These are phyloP conservation scores for Oncorhynchus nerka DNA, from an alignment of 2,113 vertebrate species.

Conservation along the genomic window DNA sequence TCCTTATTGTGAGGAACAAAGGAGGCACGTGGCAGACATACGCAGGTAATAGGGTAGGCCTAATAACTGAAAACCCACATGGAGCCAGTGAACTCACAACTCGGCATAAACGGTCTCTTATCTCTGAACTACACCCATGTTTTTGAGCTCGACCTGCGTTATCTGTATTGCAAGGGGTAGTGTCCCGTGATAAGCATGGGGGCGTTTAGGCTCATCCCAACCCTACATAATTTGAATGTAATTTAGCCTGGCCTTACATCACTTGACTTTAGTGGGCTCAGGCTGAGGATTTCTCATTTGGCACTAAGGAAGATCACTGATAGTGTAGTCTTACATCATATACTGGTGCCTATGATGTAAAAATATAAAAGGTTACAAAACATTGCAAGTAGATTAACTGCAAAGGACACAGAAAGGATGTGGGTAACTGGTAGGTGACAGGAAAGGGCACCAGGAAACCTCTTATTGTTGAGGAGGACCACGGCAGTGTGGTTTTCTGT, in stretches of 20 bases:
- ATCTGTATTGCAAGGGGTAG: conserved; percentile 56
- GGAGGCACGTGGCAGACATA: background rate
- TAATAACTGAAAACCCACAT: conserved; percentile 25
- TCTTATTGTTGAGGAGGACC: conserved; percentile 31
- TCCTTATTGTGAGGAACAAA: background rate
- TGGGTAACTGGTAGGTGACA: conserved; percentile 26
- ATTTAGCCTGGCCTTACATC: background rate
- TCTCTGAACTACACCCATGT: conserved; percentile 53
- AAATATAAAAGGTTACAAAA: background rate
- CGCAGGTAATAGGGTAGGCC: background rate
- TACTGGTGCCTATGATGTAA: background rate
- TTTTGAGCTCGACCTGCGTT: conserved; percentile 48
- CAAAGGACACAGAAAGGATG: conserved; percentile 7
- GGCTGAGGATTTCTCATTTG: background rate
- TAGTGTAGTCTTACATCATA: background rate
- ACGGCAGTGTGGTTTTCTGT: conserved; percentile 63
- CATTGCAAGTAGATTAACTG: background rate
- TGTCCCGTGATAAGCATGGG: conserved; percentile 53
- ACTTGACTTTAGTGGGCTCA: background rate
- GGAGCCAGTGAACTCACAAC: conserved; percentile 11
- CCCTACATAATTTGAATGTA: conserved; percentile 9
- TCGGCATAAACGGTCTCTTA: conserved; percentile 65
- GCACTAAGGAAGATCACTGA: background rate
- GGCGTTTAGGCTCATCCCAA: conserved; percentile 36
- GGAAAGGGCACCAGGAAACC: conserved; percentile 56